A percentile compares a stretch with the other conserved stretches of the same genome.
phyloP scores from a whole-genome alignment of 2,113 vertebrate genomes.

The Oxygymnocypris stewartii region DNA sequence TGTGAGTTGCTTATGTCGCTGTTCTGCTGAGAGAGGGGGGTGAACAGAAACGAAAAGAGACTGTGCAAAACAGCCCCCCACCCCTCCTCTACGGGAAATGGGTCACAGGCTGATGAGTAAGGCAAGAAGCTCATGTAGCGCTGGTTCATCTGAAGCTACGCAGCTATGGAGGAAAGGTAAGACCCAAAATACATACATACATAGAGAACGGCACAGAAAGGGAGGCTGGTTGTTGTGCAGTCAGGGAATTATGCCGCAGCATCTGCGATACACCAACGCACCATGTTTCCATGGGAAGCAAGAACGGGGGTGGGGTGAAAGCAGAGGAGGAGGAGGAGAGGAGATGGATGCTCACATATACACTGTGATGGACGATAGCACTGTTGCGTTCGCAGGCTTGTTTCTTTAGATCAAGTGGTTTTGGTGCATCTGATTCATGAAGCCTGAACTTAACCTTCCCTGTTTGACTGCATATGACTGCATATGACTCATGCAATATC shows the following conservation, averaged over 20 bases:
- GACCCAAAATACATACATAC: background rate
- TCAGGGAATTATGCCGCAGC: constrained; percentile 27
- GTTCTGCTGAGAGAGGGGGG: constrained; percentile 31
- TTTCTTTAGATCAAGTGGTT: background rate
- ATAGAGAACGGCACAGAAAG: constrained; percentile 18
- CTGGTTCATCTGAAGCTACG: constrained; percentile 10
- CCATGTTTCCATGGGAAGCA: constrained; percentile 49
- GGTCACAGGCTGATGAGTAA: constrained; percentile 32
- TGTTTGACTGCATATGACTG: background rate
- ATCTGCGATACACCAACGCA: constrained; percentile 41
- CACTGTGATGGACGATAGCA: background rate
- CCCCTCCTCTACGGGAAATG: constrained; percentile 46
- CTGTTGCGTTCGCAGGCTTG: background rate
- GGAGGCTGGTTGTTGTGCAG: constrained; percentile 4
- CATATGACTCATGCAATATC: background rate
- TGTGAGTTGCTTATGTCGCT: constrained; percentile 52
- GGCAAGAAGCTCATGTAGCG: background rate
- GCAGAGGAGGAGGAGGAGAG: constrained; percentile 32
- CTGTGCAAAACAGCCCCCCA: constrained; percentile 42
- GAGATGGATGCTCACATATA: constrained; percentile 38
- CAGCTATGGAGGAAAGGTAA: constrained; percentile 52
- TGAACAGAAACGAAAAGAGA: constrained; percentile 5
- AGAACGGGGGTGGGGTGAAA: constrained; percentile 37
- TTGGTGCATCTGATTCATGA: background rate
- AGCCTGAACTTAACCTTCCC: background rate